Evolutionary conservation across 2,888 invertebrate species (phyloP).

Genomic region (Seira musarum): DNA sequence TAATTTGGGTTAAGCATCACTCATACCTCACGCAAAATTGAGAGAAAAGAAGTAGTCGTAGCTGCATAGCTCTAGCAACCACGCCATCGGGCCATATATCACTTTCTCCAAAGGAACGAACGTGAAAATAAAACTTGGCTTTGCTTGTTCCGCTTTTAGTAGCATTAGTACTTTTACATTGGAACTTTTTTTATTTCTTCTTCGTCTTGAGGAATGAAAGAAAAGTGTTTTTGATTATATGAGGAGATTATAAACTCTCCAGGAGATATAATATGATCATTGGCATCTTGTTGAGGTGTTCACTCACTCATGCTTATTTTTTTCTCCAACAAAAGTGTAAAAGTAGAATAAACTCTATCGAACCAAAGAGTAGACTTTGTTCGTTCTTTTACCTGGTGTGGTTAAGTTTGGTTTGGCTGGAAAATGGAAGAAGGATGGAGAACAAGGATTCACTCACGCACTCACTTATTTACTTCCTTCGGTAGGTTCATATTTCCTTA

Average conservation of each 20-base stretch:
- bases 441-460: slow-evolving; percentile 21
- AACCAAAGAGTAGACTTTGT: neutral
- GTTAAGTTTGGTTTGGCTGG: neutral
- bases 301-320: neutral
- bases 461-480: slow-evolving; percentile 22
- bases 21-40: slow-evolving; percentile 59
- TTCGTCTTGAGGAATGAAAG: neutral
- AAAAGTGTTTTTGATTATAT: slow-evolving; percentile 12
- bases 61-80: neutral
- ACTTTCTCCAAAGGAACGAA: slow-evolving; percentile 3
- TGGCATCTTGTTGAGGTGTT: slow-evolving; percentile 39
- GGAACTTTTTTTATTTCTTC: neutral
- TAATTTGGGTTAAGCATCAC: slow-evolving; percentile 61
- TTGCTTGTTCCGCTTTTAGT: neutral
- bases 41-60: neutral
- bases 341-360: neutral
- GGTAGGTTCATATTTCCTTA: neutral
- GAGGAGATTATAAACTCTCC: slow-evolving; percentile 18
- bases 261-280: slow-evolving; percentile 6
- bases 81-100: slow-evolving; percentile 6
- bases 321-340: slow-evolving; percentile 12
- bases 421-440: slow-evolving; percentile 8
- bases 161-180: neutral
- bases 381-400: slow-evolving; percentile 3
- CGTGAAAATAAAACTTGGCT: neutral